Conservation (phyloP, 2,888 invertebrate species). For the Ophion costatus region DNA sequence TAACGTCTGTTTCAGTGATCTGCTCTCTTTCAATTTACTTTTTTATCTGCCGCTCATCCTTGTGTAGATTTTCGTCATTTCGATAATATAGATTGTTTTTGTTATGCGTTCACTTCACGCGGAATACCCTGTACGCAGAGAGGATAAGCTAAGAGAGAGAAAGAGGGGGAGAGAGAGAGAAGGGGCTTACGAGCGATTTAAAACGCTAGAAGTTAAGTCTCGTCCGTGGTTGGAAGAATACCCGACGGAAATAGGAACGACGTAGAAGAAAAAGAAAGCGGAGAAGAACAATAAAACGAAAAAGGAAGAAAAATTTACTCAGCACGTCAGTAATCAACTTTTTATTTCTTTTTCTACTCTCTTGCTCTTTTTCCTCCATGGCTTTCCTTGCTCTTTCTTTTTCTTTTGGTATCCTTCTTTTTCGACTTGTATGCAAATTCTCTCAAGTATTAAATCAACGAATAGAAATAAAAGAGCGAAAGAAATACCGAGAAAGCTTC, state of each 20-base stretch:
- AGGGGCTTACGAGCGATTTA: slow-evolving; percentile 44
- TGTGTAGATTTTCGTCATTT: neutral
- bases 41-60: too few relatives aligned
- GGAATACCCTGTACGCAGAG: neutral
- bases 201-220: slow-evolving; percentile 39
- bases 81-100: neutral
- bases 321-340: slow-evolving; percentile 42
- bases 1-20: too few relatives aligned
- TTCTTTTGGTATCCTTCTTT: slow-evolving; percentile 16
- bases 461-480: slow-evolving; percentile 31
- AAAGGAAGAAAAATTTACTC: slow-evolving; percentile 34
- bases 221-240: slow-evolving; percentile 5
- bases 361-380: slow-evolving; percentile 13
- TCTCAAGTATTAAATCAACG: slow-evolving; percentile 42
- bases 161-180: slow-evolving; percentile 2
- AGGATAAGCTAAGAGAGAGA: neutral
- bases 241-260: slow-evolving; percentile 25
- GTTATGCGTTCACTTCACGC: neutral
- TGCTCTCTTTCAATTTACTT: too few relatives aligned
- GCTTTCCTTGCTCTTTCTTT: neutral
- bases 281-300: slow-evolving; percentile 1
- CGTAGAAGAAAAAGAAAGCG: slow-evolving; percentile 7
- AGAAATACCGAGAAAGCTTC: slow-evolving; percentile 2
- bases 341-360: slow-evolving; percentile 18
- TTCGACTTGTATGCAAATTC: slow-evolving; percentile 54